phyloP scores from a whole-genome alignment of 2,888 invertebrate genomes.

The Spilosoma lubricipeda region DNA sequence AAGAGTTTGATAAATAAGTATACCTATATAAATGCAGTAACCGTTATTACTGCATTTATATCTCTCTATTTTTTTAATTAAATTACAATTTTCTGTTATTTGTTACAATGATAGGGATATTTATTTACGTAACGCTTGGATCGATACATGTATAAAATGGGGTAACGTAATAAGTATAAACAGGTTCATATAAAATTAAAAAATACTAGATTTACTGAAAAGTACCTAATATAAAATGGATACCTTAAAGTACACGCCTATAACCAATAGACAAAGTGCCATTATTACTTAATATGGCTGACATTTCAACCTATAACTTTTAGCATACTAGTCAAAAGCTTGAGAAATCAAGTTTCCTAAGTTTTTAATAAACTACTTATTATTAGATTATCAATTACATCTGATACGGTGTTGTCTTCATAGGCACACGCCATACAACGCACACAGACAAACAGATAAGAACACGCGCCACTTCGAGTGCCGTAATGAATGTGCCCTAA shows the following conservation, averaged over 20 bases:
- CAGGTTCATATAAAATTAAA: neutral
- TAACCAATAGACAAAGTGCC: too few species aligned
- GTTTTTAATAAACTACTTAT: neutral
- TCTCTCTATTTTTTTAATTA: too few species aligned
- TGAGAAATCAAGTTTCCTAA: neutral
- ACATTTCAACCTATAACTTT: neutral
- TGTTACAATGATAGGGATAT: too few species aligned
- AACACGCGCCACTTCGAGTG: constrained; percentile 84
- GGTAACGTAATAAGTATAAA: too few species aligned
- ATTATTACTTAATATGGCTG: neutral
- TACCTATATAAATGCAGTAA: too few species aligned
- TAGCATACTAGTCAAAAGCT: neutral
- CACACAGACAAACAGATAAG: constrained; percentile 73
- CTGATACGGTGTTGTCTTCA: neutral
- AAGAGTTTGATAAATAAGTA: too few species aligned
- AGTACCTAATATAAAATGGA: neutral
- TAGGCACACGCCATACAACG: constrained; percentile 42
- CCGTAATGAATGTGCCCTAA: constrained; percentile 82
- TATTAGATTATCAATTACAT: neutral
- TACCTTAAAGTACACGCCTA: too few species aligned
- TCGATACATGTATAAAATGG: too few species aligned
- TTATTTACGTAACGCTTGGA: too few species aligned
- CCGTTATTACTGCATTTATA: too few species aligned
- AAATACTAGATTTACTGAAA: neutral
- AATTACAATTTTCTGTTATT: too few species aligned